Evolutionary conservation across 2,113 vertebrate genomes (phyloP), one percentile per base, ranked within the genome.

Genomic region (Chamaea fasciata): DNA sequence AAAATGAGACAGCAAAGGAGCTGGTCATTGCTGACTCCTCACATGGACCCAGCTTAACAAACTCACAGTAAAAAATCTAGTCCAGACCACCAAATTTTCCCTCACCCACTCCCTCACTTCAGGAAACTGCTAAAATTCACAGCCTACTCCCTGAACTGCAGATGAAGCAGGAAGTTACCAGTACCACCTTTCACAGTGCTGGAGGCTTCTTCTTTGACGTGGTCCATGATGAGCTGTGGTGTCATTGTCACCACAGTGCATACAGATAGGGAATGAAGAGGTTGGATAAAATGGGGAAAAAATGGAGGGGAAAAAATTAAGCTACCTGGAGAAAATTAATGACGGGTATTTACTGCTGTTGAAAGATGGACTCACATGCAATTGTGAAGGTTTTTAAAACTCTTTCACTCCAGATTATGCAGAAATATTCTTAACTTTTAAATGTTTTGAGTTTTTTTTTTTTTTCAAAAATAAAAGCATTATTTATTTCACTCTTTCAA

Each of bases 81-180:
- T 20, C 26, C 35, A 87, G 69, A 76, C 5, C 4, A 81, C 33
- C n/a, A 39, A 35, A 13, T 16, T 55, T 22, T 47, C 6, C 17
- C 14, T 30, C 23, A n/a, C 2, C 0, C 15, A 26, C 9, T 37
- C 7, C 1, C 4, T 13, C 7, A 3, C 3, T 7, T 41, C 7
- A 55, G 23, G 27, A 89, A 89, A 50, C 4, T 49, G 15, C 26
- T 35, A n/a, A 50, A 53, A 67, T 67, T 86, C 33, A 78, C 18
- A 78, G 39, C 13, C 21, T 55, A 3, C 21, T 62, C 60, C 18
- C 31, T 63, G 35, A 77, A n/a, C 31, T 75, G 57, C 30, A 75
- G 9, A 15, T 53, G 30, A 55, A 90, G 26, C 23, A 63, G 5
- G 13, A 33, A 71, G 30, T 27, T 67, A 77, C 3, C 30, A 39